Evolutionary conservation across 2,888 invertebrate genomes (phyloP).

Genomic region (Nephrotoma guestfalica): DNA sequence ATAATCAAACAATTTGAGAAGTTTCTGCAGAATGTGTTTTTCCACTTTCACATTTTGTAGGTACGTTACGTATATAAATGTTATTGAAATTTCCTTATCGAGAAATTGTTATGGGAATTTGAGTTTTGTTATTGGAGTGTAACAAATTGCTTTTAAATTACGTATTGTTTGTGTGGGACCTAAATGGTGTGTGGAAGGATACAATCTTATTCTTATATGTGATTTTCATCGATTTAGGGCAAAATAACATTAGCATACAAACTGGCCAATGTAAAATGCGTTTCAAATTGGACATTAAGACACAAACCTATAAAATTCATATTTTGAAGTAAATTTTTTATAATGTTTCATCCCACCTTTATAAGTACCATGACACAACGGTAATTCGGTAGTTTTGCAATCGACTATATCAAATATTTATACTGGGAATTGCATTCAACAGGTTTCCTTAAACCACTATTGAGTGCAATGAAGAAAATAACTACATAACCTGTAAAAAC

Average conservation of each 20-base stretch:
- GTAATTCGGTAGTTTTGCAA: too few relatives aligned
- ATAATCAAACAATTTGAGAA: background rate
- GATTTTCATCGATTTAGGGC: background rate
- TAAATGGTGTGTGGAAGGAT: background rate
- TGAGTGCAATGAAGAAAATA: too few relatives aligned
- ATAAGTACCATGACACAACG: too few relatives aligned
- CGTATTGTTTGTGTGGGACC: background rate
- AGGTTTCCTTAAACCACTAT: too few relatives aligned
- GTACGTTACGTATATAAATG: background rate
- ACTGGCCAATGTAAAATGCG: background rate
- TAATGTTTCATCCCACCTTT: too few relatives aligned
- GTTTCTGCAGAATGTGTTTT: background rate
- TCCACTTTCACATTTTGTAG: background rate
- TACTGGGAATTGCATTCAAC: too few relatives aligned
- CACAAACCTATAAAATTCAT: too few relatives aligned
- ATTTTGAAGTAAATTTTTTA: too few relatives aligned
- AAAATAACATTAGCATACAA: background rate
- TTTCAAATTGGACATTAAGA: too few relatives aligned
- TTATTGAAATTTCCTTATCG: background rate
- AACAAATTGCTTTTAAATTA: background rate
- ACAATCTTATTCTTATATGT: background rate
- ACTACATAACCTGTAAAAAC: too few relatives aligned
- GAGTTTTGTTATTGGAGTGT: background rate
- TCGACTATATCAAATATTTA: too few relatives aligned
- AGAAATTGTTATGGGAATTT: background rate